Percentiles rank a stretch among this genome's conserved stretches.
These are phyloP conservation scores for Chelonus insularis DNA, from an alignment of 1,140 invertebrate genomes.

Conservation along the genomic window DNA sequence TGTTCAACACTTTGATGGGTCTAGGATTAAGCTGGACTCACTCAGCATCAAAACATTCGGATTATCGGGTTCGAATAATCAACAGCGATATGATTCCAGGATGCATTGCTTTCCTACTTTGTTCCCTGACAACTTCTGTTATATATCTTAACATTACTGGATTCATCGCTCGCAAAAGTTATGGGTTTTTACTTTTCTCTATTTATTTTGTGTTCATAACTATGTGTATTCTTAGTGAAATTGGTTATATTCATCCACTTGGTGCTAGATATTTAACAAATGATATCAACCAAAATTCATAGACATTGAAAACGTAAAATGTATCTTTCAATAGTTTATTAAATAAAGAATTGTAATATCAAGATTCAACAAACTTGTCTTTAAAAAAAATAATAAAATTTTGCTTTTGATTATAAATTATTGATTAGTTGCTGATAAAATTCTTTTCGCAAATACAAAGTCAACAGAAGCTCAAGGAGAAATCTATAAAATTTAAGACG, in stretches of 20 bases:
- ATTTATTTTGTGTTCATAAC: slow-evolving; percentile 51
- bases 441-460: too few species aligned
- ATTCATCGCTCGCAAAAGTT: slow-evolving; percentile 43
- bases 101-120: slow-evolving; percentile 49
- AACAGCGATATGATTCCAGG: slow-evolving; percentile 52
- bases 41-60: slow-evolving; percentile 27
- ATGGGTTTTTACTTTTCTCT: slow-evolving; percentile 47
- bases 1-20: slow-evolving; percentile 67
- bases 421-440: not conserved
- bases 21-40: slow-evolving; percentile 49
- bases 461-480: not conserved
- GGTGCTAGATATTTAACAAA: too few species aligned
- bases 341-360: not conserved
- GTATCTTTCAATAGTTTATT: too few species aligned
- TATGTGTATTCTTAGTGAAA: slow-evolving; percentile 50
- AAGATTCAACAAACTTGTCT: not conserved
- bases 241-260: slow-evolving; percentile 49
- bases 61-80: slow-evolving; percentile 42
- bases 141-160: slow-evolving; percentile 47
- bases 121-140: slow-evolving; percentile 43
- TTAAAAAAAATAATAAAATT: not conserved
- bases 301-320: too few species aligned
- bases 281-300: too few species aligned
- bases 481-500: not conserved
- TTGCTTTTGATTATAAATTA: too few species aligned